Base-by-base conservation (phyloP, 2,888 invertebrate species). In the Lottia gigantea region DNA sequence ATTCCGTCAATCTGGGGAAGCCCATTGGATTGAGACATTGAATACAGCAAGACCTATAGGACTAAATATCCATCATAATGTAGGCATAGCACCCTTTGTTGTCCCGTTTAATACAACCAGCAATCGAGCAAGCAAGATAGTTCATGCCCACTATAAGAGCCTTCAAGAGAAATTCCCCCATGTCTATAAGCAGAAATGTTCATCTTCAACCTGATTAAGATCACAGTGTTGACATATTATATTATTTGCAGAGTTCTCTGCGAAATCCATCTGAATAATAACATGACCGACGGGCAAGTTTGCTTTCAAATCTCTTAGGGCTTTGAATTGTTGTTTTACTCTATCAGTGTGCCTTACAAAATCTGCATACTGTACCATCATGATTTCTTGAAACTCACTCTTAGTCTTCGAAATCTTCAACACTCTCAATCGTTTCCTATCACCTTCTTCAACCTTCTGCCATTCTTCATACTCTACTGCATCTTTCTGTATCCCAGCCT, bases 191-290 rank as follows among this genome's bases (percentile, higher is more conserved):
- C n/a, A n/a, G n/a, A n/a, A n/a, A n/a, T n/a, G n/a, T n/a, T n/a
- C n/a, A n/a, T n/a, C n/a, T n/a, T n/a, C n/a, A n/a, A n/a, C n/a
- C n/a, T n/a, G n/a, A n/a, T n/a, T n/a, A n/a, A n/a, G n/a, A n/a
- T n/a, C n/a, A n/a, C n/a, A n/a, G n/a, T n/a, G n/a, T n/a, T n/a
- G n/a, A n/a, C n/a, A n/a, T n/a, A n/a, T n/a, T n/a, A n/a, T n/a
- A n/a, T n/a, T n/a, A n/a, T n/a, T n/a, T 31, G 67, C 26, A 64
- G 69, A 74, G 47, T 77, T 77, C 67, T 76, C 77, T 23, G 73
- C 72, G 25, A 76, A 77, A 26, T 77, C 77, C 76, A 74, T 77
- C 55, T 77, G 74, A 1, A 77, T 47, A 16, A 70, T 23, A 6
- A 67, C 47, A 67, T 77, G 71, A 3, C 64, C 68, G 1, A 40